Evolutionary conservation across 2,113 vertebrate genomes (phyloP).

Genomic region (Rhinoderma darwinii): DNA sequence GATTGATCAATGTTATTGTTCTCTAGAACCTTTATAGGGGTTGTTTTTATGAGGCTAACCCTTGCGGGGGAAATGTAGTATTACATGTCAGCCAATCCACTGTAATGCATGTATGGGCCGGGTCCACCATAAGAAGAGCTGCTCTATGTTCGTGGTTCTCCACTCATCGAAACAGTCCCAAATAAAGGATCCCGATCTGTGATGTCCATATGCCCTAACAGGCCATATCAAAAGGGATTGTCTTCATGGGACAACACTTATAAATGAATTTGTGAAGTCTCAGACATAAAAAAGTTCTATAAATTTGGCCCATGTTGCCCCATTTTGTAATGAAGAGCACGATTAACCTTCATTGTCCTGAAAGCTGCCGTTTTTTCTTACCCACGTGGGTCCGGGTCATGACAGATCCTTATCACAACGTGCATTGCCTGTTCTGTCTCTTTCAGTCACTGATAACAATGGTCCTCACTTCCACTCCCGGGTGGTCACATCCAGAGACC

Average conservation of each 20-base stretch:
- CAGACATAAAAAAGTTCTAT: not conserved
- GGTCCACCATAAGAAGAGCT: not conserved
- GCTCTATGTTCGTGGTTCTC: too few relatives aligned
- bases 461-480: not conserved
- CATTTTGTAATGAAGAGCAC: not conserved
- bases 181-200: not conserved
- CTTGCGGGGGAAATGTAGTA: too few relatives aligned
- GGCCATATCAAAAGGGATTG: not conserved
- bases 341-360: not conserved
- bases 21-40: too few relatives aligned
- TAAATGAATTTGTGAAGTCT: not conserved
- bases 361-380: not conserved
- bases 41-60: too few relatives aligned
- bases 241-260: not conserved
- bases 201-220: not conserved
- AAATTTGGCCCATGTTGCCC: not conserved
- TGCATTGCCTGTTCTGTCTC: constrained; percentile 9
- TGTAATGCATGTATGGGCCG: too few relatives aligned
- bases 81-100: too few relatives aligned
- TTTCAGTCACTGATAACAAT: constrained; percentile 13
- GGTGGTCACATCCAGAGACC: constrained; percentile 10
- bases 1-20: too few relatives aligned
- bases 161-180: too few relatives aligned
- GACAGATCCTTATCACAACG: constrained; percentile 1
- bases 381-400: not conserved